Percentiles rank a stretch among this genome's conserved stretches.
These are phyloP conservation scores for Helicoverpa assulta DNA, from an alignment of 2,888 invertebrate genomes.

Conservation along the genomic window DNA sequence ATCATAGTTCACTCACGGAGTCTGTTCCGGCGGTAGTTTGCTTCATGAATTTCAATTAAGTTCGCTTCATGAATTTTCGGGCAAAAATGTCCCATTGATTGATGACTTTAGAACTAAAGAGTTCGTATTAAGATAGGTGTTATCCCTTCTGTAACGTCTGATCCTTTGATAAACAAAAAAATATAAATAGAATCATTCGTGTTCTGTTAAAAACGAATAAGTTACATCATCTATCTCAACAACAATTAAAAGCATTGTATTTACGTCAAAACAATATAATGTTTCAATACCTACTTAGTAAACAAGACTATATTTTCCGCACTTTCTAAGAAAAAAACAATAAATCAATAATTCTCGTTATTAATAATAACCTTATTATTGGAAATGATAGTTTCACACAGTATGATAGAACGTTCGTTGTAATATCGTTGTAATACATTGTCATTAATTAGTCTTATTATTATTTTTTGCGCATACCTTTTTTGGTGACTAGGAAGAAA, in stretches of 20 bases:
- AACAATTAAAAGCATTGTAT: no score
- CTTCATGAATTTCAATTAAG: slow-evolving; percentile 27
- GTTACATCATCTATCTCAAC: no score
- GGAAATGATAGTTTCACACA: slow-evolving; percentile 17
- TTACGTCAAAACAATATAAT: no score
- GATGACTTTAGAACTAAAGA: neutral
- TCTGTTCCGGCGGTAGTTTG: slow-evolving; percentile 30
- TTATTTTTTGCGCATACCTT: no score
- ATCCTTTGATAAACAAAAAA: no score
- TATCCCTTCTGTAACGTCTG: no score
- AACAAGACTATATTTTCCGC: no score
- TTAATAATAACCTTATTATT: neutral
- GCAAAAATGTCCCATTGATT: slow-evolving; percentile 5
- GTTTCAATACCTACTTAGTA: no score
- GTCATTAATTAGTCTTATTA: slow-evolving; percentile 5
- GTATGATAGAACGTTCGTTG: slow-evolving; percentile 1
- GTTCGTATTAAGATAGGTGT: neutral
- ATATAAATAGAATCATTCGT: no score
- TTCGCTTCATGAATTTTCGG: slow-evolving; percentile 17
- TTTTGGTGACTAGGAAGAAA: neutral
- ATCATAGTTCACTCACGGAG: neutral
- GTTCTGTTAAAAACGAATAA: no score
- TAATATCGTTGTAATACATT: slow-evolving; percentile 17
- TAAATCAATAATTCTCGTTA: no score
- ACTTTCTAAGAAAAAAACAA: no score